Evolutionary conservation across 2,113 vertebrate species (phyloP).

Genomic region (Neolamprologus caudopunctatus): DNA sequence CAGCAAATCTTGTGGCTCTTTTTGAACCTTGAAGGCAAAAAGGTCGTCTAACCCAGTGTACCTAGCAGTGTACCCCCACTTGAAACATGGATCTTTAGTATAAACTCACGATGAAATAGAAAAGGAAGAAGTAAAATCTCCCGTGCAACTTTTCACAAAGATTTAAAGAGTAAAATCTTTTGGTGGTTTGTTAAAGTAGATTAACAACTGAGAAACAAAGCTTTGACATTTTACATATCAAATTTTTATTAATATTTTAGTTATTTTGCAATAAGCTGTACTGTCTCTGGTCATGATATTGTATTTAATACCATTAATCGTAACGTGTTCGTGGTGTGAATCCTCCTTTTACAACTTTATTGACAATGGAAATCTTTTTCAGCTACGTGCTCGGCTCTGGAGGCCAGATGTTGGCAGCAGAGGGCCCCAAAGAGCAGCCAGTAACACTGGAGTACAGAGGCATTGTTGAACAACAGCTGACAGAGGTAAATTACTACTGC

Average conservation of each 20-base stretch:
- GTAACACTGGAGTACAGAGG: constrained; percentile 65
- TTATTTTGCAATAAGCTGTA: neutral
- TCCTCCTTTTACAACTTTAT: neutral
- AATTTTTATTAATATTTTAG: neutral
- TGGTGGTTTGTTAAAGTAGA: neutral
- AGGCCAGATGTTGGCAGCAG: constrained; percentile 54
- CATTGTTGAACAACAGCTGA: constrained; percentile 58
- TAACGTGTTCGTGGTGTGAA: neutral
- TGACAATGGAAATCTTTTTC: neutral
- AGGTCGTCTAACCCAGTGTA: neutral
- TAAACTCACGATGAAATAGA: neutral
- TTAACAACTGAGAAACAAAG: neutral
- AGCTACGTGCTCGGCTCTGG: constrained; percentile 70
- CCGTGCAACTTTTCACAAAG: neutral
- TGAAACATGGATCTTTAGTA: neutral
- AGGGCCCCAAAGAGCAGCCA: constrained; percentile 48
- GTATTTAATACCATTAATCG: neutral
- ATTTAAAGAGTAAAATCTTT: neutral
- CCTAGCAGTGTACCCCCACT: neutral
- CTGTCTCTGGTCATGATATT: neutral
- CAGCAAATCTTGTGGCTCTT: neutral
- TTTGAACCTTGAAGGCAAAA: neutral
- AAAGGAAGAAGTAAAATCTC: neutral
- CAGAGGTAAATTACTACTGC: constrained; percentile 54
- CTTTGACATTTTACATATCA: neutral